phyloP scores from a whole-genome alignment of 2,888 invertebrate species.

The Incurvaria masculella region DNA sequence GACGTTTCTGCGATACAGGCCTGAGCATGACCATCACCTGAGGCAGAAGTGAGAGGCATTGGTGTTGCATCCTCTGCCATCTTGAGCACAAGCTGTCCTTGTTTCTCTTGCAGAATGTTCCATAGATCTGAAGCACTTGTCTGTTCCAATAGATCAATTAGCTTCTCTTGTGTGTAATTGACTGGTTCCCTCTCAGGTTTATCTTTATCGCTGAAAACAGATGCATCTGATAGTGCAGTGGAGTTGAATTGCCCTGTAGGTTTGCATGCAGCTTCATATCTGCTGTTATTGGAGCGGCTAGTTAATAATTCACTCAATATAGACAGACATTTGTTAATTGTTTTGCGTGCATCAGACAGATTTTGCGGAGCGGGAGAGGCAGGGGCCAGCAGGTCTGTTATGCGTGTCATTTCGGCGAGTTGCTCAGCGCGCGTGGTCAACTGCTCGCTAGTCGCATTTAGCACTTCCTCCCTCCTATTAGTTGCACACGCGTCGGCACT shows the following conservation, averaged over 20 bases:
- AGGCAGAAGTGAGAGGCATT: not conserved
- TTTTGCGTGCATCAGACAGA: not conserved
- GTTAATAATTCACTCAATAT: not conserved
- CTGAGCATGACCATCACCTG: not conserved
- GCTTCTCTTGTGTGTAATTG: not conserved
- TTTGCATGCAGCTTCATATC: too few species aligned
- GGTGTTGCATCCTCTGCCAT: not conserved
- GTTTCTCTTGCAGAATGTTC: not conserved
- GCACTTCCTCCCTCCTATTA: not conserved
- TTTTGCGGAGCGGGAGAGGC: not conserved
- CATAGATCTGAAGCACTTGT: not conserved
- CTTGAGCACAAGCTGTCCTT: not conserved
- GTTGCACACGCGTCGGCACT: not conserved
- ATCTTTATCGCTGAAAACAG: not conserved
- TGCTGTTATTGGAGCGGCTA: too few species aligned
- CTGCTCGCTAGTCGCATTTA: not conserved
- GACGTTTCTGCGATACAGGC: not conserved
- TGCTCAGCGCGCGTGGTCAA: not conserved
- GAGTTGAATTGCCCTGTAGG: not conserved
- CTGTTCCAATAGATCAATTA: not conserved
- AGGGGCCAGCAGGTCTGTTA: not conserved
- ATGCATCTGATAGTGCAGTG: not conserved
- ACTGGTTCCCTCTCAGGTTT: not conserved
- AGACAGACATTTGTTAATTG: not conserved
- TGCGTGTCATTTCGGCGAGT: not conserved